Percentiles rank a stretch among this genome's conserved stretches.
phyloP scores from a whole-genome alignment of 2,888 invertebrate genomes.

The Apodemia zela region DNA sequence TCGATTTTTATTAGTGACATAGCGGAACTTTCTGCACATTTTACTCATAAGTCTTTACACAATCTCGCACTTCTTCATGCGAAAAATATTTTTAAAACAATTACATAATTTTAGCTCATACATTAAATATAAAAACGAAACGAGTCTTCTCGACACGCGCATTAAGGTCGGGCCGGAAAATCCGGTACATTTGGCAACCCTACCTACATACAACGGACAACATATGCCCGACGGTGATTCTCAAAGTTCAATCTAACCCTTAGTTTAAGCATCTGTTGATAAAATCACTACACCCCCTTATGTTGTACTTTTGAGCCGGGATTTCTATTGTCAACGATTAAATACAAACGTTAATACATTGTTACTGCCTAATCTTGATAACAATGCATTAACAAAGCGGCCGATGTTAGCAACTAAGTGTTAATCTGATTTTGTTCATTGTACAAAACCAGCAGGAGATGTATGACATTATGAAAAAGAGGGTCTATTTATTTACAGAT shows the following conservation, averaged over 20 bases:
- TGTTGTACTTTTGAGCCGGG: conserved; percentile 11
- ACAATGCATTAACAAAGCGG: conserved; percentile 62
- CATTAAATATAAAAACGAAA: no score
- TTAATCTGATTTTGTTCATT: conserved; percentile 77
- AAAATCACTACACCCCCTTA: conserved; percentile 11
- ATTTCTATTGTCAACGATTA: conserved; percentile 55
- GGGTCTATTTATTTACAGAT: conserved; percentile 39
- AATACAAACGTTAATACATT: conserved; percentile 66
- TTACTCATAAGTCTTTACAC: no score
- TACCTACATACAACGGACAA: neutral
- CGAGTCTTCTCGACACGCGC: no score
- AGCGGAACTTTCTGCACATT: no score
- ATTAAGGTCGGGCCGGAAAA: neutral
- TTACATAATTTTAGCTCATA: no score
- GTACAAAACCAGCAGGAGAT: conserved; percentile 65
- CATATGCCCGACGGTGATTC: neutral
- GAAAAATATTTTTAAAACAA: no score
- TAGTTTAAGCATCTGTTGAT: conserved; percentile 17
- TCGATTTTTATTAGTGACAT: no score
- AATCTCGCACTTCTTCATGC: no score
- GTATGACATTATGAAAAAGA: conserved; percentile 52
- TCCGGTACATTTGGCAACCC: conserved; percentile 2
- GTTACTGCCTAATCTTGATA: conserved; percentile 75
- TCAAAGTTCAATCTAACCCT: conserved; percentile 5
- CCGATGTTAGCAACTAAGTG: conserved; percentile 62